Percentiles rank a stretch among this genome's conserved stretches.
These are phyloP conservation scores for Anoplophora glabripennis DNA, from an alignment of 1,140 invertebrate genomes.

Conservation along the genomic window DNA sequence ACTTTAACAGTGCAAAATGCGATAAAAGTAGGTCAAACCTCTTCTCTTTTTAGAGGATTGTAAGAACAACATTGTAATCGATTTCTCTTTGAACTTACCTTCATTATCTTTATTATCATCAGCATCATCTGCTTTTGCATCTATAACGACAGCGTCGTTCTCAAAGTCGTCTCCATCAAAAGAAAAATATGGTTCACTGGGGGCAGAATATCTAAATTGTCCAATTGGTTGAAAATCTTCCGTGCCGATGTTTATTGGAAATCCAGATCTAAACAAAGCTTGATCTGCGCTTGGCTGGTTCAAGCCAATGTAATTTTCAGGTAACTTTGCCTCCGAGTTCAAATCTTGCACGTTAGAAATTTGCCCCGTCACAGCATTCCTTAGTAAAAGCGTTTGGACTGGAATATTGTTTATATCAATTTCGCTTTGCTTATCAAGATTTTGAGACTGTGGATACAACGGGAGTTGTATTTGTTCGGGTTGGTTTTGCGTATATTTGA, in stretches of 20 bases:
- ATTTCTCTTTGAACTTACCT: slow-evolving; percentile 8
- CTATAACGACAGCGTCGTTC: slow-evolving; percentile 37
- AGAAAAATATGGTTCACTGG: slow-evolving; percentile 13
- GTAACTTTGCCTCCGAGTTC: neutral
- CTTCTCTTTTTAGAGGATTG: too few species aligned
- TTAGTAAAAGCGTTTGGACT: slow-evolving; percentile 16
- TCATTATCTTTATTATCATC: slow-evolving; percentile 17
- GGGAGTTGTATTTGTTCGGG: neutral
- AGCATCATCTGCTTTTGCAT: slow-evolving; percentile 30
- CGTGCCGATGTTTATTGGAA: neutral
- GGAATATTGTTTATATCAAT: slow-evolving; percentile 11
- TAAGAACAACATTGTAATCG: too few species aligned
- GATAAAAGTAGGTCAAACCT: too few species aligned
- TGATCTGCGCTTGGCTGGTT: slow-evolving; percentile 1
- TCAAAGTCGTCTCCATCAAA: slow-evolving; percentile 28
- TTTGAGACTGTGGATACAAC: neutral
- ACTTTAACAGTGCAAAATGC: too few species aligned
- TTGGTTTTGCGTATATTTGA: slow-evolving; percentile 27
- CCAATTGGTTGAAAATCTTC: slow-evolving; percentile 14
- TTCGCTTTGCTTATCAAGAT: neutral
- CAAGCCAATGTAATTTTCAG: neutral
- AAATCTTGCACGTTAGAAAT: neutral
- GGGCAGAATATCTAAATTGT: slow-evolving; percentile 24
- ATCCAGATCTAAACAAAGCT: neutral
- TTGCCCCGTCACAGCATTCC: slow-evolving; percentile 1